Percentiles rank a stretch among this genome's conserved stretches.
Conservation (phyloP, 2,888 invertebrate species). For the Brenthis daphne region DNA sequence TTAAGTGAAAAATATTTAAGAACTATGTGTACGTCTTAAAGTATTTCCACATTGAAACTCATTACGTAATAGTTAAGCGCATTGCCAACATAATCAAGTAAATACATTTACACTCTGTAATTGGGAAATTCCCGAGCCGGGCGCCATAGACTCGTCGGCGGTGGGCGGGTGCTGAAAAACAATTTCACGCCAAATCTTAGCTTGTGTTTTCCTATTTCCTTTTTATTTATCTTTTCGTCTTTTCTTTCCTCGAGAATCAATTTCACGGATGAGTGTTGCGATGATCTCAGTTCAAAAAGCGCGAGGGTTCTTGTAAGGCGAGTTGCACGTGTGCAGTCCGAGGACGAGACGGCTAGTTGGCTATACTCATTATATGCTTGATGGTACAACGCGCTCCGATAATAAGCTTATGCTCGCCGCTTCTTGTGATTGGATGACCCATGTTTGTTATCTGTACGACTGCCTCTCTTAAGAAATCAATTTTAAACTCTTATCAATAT, state of each 20-base stretch:
- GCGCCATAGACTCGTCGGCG: constrained; percentile 60
- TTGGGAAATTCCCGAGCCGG: constrained; percentile 79
- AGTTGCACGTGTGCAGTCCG: constrained; percentile 57
- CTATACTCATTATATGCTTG: constrained; percentile 64
- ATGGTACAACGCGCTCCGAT: constrained; percentile 69
- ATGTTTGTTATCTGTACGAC: constrained; percentile 12
- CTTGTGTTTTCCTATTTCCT: constrained; percentile 83
- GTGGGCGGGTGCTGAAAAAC: constrained; percentile 77
- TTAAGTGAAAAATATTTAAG: too few species aligned
- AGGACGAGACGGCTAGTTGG: constrained; percentile 36
- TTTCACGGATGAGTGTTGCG: constrained; percentile 82
- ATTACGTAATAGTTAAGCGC: constrained; percentile 38
- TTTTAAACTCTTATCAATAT: too few species aligned
- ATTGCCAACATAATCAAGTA: constrained; percentile 70
- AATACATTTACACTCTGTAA: constrained; percentile 78
- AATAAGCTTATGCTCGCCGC: constrained; percentile 60
- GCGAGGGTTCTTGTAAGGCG: constrained; percentile 57
- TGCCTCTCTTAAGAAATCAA: not conserved
- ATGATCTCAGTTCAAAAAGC: constrained; percentile 80
- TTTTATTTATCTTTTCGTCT: constrained; percentile 82
- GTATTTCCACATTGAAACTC: constrained; percentile 26
- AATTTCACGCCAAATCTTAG: constrained; percentile 83
- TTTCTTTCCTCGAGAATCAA: constrained; percentile 80
- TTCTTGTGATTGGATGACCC: constrained; percentile 1
- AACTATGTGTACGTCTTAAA: not conserved